Conservation (phyloP, 1,140 invertebrate genomes). For the Melitaea cinxia region DNA sequence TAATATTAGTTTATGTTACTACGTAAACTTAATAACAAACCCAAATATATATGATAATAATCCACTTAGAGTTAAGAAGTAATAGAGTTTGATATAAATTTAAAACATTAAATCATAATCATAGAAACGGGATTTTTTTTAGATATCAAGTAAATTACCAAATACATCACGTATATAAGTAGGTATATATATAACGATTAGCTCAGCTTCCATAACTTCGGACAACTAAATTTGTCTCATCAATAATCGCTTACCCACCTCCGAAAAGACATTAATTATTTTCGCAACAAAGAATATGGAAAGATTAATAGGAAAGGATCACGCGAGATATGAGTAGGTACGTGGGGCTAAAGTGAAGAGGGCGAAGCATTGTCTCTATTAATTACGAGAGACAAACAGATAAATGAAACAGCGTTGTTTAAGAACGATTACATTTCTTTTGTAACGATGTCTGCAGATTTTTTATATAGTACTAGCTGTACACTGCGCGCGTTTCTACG, state of each 20-base stretch:
- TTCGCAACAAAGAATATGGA: conserved; percentile 14
- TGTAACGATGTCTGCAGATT: neutral
- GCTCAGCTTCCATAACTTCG: neutral
- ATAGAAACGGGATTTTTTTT: too few species aligned
- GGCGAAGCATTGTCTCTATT: conserved; percentile 12
- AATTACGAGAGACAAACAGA: conserved; percentile 11
- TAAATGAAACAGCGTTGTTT: conserved; percentile 6
- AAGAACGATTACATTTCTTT: neutral
- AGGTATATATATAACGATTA: neutral
- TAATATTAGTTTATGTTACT: too few species aligned
- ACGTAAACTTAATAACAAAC: too few species aligned
- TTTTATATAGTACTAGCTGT: too few species aligned
- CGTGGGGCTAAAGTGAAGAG: conserved; percentile 15
- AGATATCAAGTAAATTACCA: too few species aligned
- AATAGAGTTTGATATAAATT: too few species aligned
- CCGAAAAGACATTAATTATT: neutral
- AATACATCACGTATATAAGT: too few species aligned
- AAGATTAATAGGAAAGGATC: conserved; percentile 24
- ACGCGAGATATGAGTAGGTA: conserved; percentile 5
- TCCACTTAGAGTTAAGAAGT: too few species aligned
- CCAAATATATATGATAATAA: too few species aligned
- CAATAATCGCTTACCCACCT: neutral
- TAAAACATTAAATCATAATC: too few species aligned
- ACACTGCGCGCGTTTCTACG: too few species aligned
- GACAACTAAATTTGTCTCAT: neutral